phyloP scores from a whole-genome alignment of 2,888 invertebrate genomes.

The Synergus umbraculus region DNA sequence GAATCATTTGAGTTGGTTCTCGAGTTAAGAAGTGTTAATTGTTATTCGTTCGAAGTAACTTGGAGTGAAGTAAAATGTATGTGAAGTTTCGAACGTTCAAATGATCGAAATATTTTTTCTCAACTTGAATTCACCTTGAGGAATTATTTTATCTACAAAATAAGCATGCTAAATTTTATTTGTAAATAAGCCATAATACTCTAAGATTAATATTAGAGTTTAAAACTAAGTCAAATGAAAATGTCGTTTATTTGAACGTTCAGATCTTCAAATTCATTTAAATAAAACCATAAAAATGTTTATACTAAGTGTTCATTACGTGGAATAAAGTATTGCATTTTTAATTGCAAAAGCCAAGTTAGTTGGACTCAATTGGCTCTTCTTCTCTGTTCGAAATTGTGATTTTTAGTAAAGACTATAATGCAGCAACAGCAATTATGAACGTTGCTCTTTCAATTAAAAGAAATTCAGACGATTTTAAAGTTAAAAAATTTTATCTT shows the following conservation, averaged over 20 bases:
- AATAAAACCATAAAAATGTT: conserved; percentile 37
- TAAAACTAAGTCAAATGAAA: not conserved
- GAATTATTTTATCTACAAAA: not conserved
- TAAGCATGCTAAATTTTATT: not conserved
- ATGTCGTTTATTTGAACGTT: not conserved
- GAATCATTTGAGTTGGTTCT: conserved; percentile 24
- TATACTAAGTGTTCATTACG: conserved; percentile 30
- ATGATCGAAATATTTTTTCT: not conserved
- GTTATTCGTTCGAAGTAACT: conserved; percentile 4
- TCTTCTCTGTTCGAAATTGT: not conserved
- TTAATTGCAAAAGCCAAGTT: conserved; percentile 18
- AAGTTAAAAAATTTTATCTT: conserved; percentile 15
- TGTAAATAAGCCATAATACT: not conserved
- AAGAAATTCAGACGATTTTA: not conserved
- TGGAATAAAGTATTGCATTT: conserved; percentile 19
- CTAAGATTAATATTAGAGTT: not conserved
- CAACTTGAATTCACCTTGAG: not conserved
- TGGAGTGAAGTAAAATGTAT: conserved; percentile 14
- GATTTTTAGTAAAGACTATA: not conserved
- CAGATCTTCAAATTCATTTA: not conserved
- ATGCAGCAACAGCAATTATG: conserved; percentile 35
- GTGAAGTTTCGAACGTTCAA: not conserved
- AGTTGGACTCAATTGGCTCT: not conserved
- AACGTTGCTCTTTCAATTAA: not conserved
- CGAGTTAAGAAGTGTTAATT: conserved; percentile 27